phyloP scores from a whole-genome alignment of 1,140 invertebrate species.

The Nephila pilipes region DNA sequence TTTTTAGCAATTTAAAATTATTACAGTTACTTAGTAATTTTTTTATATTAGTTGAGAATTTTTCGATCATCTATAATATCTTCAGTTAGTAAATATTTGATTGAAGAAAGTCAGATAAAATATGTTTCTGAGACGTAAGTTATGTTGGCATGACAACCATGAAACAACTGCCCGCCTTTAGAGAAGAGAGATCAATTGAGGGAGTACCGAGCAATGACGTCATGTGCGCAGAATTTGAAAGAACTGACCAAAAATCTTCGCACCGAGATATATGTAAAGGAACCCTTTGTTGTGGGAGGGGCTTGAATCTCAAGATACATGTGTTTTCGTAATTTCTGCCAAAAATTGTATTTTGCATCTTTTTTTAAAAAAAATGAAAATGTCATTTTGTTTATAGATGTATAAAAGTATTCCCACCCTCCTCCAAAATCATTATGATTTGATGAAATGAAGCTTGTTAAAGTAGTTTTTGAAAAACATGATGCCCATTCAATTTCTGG shows the following conservation, averaged over 20 bases:
- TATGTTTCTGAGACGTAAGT: not conserved
- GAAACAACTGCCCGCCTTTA: conserved; percentile 42
- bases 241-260: conserved; percentile 32
- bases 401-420: too few species aligned
- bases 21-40: not conserved
- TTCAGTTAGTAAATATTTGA: too few species aligned
- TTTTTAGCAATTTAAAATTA: too few species aligned
- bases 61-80: not conserved
- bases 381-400: too few species aligned
- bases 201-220: conserved; percentile 38
- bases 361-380: too few species aligned
- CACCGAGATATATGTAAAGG: conserved; percentile 48
- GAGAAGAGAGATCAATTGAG: conserved; percentile 49
- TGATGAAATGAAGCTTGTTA: too few species aligned
- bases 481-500: too few species aligned
- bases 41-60: not conserved
- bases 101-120: not conserved
- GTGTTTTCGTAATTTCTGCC: not conserved
- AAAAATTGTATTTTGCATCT: not conserved
- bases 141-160: conserved; percentile 59
- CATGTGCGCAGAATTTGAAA: conserved; percentile 54
- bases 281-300: not conserved
- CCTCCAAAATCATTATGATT: too few species aligned
- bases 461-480: too few species aligned
- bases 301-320: not conserved